A percentile compares a stretch with the other conserved stretches of the same genome.
Evolutionary conservation across 2,797 vertebrate species (phyloP).

Genomic region (Vireo griseus): DNA sequence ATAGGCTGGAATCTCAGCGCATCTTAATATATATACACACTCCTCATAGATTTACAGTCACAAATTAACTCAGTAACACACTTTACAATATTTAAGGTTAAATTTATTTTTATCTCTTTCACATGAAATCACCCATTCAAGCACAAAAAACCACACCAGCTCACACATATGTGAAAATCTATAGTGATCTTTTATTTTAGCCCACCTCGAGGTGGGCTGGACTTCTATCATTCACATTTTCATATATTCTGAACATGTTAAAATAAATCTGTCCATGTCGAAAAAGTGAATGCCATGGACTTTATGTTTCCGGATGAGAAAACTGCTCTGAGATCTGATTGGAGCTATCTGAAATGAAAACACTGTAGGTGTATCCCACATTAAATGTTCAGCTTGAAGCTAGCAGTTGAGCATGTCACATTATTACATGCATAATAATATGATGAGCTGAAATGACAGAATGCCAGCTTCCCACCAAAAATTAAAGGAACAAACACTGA

Average conservation of each 20-base stretch:
- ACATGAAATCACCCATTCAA: not conserved
- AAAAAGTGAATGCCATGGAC: not conserved
- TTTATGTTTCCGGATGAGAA: conserved; percentile 17
- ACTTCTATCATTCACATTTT: not conserved
- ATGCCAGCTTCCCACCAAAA: conserved; percentile 41
- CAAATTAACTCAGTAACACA: not conserved
- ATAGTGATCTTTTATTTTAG: not conserved
- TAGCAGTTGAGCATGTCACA: conserved; percentile 61
- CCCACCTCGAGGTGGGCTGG: not conserved
- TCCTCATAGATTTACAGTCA: conserved; percentile 2
- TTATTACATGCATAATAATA: conserved; percentile 55
- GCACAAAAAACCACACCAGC: not conserved
- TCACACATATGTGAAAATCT: not conserved
- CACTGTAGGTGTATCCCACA: conserved; percentile 8
- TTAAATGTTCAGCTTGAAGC: conserved; percentile 61
- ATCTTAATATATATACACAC: not conserved
- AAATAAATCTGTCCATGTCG: not conserved
- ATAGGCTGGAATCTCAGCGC: not conserved
- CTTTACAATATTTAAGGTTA: not conserved
- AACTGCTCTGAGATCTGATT: conserved; percentile 4
- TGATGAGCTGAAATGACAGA: conserved; percentile 56
- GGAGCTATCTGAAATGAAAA: conserved; percentile 7
- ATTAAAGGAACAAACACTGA: conserved; percentile 51
- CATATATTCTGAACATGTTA: not conserved
- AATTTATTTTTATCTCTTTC: not conserved